These are phyloP conservation scores for Solen grandis DNA, from an alignment of 1,140 invertebrate species.

Conservation along the genomic window DNA sequence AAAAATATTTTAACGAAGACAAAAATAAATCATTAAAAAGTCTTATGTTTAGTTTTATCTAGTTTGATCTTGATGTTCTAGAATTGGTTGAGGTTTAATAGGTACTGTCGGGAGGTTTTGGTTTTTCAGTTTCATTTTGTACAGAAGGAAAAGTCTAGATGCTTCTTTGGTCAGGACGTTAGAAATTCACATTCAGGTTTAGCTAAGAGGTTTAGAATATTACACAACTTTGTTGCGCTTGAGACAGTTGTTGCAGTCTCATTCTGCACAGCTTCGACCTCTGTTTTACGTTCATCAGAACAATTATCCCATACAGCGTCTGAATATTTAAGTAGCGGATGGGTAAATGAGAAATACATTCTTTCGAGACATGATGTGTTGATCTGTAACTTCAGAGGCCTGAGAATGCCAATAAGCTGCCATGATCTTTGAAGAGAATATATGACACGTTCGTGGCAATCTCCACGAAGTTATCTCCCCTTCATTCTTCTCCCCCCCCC, in stretches of 20 bases:
- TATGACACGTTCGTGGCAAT: background rate
- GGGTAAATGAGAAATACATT: background rate
- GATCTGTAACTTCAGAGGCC: background rate
- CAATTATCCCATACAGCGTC: conserved; percentile 18
- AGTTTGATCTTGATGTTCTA: too few species aligned
- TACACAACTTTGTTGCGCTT: background rate
- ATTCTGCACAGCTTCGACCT: background rate
- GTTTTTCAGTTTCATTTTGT: background rate
- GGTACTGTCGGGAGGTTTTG: too few species aligned
- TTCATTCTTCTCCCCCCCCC: too few species aligned
- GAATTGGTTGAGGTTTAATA: too few species aligned
- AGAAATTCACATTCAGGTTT: background rate
- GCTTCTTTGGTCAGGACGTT: background rate
- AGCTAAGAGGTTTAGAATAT: background rate
- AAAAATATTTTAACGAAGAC: too few species aligned
- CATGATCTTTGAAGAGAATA: background rate
- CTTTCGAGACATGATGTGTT: background rate
- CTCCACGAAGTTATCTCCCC: too few species aligned
- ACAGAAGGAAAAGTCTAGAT: background rate
- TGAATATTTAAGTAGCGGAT: background rate
- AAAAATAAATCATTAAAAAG: too few species aligned
- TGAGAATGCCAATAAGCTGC: background rate
- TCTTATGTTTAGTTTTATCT: too few species aligned
- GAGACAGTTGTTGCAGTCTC: background rate
- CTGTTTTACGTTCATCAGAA: background rate